Evolutionary conservation across 2,888 invertebrate genomes (phyloP), one percentile per base, ranked within the genome.

Genomic region (Ophion costatus): DNA sequence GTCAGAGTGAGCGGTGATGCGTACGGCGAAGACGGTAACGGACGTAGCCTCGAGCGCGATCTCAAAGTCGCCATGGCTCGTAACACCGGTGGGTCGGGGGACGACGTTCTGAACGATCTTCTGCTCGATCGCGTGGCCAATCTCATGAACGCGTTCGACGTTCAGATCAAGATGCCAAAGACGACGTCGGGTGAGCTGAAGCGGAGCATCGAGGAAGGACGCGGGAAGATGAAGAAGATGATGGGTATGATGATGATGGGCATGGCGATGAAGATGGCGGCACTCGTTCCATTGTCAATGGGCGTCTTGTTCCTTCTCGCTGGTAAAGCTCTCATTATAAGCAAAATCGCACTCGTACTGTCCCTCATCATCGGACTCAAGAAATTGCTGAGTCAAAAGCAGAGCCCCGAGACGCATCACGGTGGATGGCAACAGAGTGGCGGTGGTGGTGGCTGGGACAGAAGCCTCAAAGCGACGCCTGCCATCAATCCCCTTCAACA

Each of bases 221-320:
- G 97, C 87, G 97, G 97, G 2, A 97, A 97, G 94, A 97, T 97
- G 97, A 97, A 97, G 95, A 97, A 97, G 90, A 97, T 97, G 97
- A 97, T 98, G 97, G 96, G 96, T 56, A 97, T 97, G 96, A 97
- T 98, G 97, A 97, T 97, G 96, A 97, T 97, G 97, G 97, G 97
- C 7, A 95, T 96, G 87, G 96, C 96, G 5, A 97, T 97, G 95
- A 98, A 98, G 94, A 96, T 97, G 96, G 96, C 96, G 24, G 97
- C 97, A 2, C 94, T 98, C 95, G 95, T 97, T 38, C 98, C 98
- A 0, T 92, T 98, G 3, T 97, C 96, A 9, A 97, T 98, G 89
- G 97, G 97, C 59, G 96, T 96, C 14, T 95, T 98, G 10, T 98
- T 97, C 94, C 94, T 97, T 38, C 92, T 98, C 86, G 98, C 98